Evolutionary conservation across 2,888 invertebrate genomes (phyloP).

Genomic region (Acronicta aceris): DNA sequence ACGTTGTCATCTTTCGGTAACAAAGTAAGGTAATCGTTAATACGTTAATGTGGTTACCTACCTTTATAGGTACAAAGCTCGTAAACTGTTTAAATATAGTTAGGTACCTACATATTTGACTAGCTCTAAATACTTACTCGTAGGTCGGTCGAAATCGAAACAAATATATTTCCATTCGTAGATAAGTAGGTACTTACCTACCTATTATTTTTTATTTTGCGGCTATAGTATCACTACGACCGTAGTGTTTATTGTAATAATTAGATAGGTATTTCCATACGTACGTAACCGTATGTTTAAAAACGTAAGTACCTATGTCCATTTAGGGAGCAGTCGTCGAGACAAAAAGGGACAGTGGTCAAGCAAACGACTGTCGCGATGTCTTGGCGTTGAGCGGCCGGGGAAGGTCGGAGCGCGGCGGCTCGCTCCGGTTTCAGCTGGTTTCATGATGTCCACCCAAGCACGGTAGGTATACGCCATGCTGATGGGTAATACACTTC

Average conservation of each 20-base stretch:
- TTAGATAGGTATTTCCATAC: conserved; percentile 10
- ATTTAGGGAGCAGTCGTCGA: conserved; percentile 63
- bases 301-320: conserved; percentile 69
- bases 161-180: too few relatives aligned
- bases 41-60: neutral
- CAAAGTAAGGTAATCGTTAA: conserved; percentile 13
- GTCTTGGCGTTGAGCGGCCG: conserved; percentile 38
- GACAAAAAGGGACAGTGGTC: conserved; percentile 68
- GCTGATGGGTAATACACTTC: conserved; percentile 69
- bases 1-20: conserved; percentile 1
- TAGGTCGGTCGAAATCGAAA: too few relatives aligned
- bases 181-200: neutral
- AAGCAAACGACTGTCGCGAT: conserved; percentile 53
- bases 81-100: conserved; percentile 18
- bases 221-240: too few relatives aligned
- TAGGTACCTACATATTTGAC: neutral
- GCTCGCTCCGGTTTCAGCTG: conserved; percentile 59
- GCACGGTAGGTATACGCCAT: conserved; percentile 51
- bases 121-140: neutral
- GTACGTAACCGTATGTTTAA: conserved; percentile 25
- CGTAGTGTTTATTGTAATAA: too few relatives aligned
- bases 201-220: too few relatives aligned
- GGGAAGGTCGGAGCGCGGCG: conserved; percentile 54
- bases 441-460: conserved; percentile 51
- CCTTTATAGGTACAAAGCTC: conserved; percentile 21